These are phyloP conservation scores for Mustelus asterias DNA, from an alignment of 2,113 vertebrate species.

Conservation along the genomic window DNA sequence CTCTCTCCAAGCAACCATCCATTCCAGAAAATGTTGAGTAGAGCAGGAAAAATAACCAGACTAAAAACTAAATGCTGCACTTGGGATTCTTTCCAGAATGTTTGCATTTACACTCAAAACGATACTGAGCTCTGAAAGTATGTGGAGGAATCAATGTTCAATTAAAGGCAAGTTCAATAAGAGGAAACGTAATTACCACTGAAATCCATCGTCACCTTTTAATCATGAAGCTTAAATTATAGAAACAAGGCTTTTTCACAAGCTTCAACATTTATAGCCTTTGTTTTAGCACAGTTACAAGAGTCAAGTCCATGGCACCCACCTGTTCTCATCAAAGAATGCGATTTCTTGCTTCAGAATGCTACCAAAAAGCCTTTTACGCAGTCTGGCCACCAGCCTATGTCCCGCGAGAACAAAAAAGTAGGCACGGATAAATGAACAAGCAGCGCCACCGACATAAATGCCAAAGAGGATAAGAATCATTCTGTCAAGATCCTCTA, in stretches of 20 bases:
- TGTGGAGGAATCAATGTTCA: not conserved
- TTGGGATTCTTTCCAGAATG: not conserved
- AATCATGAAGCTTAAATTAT: not conserved
- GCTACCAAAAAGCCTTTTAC: conserved; percentile 26
- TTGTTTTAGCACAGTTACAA: not conserved
- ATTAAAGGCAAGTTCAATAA: not conserved
- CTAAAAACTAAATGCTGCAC: not conserved
- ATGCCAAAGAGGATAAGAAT: conserved; percentile 39
- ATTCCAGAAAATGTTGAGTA: not conserved
- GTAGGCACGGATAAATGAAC: conserved; percentile 38
- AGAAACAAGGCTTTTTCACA: not conserved
- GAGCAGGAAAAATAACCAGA: not conserved
- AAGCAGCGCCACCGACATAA: conserved; percentile 37
- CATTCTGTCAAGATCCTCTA: conserved; percentile 35
- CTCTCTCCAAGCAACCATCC: not conserved
- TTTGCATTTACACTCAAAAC: not conserved
- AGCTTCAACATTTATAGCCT: not conserved
- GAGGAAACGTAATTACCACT: not conserved
- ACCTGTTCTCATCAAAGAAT: conserved; percentile 39
- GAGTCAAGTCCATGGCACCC: not conserved
- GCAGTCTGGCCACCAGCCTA: conserved; percentile 37
- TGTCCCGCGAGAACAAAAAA: conserved; percentile 31
- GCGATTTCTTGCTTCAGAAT: conserved; percentile 36
- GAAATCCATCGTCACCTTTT: not conserved
- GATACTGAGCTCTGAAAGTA: not conserved